Base-by-base conservation (phyloP, 2,113 vertebrate species). In the Triplophysa dalaica region DNA sequence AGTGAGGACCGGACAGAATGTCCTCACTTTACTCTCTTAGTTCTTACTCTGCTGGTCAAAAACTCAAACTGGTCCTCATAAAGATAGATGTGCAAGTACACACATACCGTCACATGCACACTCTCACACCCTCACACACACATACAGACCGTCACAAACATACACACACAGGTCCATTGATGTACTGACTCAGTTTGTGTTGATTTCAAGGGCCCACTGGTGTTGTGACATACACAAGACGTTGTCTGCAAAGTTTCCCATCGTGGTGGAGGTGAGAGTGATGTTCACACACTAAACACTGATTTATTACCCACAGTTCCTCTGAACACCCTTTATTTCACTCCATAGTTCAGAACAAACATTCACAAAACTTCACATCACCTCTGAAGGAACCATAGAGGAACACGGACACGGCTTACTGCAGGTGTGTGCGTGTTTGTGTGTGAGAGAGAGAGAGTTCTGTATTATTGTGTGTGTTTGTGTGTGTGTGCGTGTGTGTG, bases 171-270 rank as follows among this genome's bases (percentile, higher is more conserved):
- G 1, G 12, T 13, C 12, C 45, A 16, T 29, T 11, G 3, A 8
- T 7, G 29, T 4, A 0, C 10, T 54, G 16, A n/a, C 4, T 2
- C 45, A 22, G 69, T 45, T 78, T 85, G 78, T 29, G 54, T 66
- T 41, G 24, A 22, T 70, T 73, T 86, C 11, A 88, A 98, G 98
- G 85, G 74, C 96, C 97, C 24, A 94, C 92, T 8, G 98, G 98
- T 81, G 91, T 99, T 86, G 94, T 99, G 85, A 99, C 98, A 0
- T 99, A 98, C 86, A 96, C 94, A 70, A 94, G 98, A 88, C 97
- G 98, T 86, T 84, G 89, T 84, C 85, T 98, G 83, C 93, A 89
- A 86, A 91, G 89, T 80, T 94, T 94, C 92, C 96, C 95, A 82
- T 93, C 95, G 22, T 99, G 98, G 97, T 95, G 96, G 90, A 97